These are phyloP conservation scores for Sesamia inferens DNA, from an alignment of 2,888 invertebrate genomes.

Conservation along the genomic window DNA sequence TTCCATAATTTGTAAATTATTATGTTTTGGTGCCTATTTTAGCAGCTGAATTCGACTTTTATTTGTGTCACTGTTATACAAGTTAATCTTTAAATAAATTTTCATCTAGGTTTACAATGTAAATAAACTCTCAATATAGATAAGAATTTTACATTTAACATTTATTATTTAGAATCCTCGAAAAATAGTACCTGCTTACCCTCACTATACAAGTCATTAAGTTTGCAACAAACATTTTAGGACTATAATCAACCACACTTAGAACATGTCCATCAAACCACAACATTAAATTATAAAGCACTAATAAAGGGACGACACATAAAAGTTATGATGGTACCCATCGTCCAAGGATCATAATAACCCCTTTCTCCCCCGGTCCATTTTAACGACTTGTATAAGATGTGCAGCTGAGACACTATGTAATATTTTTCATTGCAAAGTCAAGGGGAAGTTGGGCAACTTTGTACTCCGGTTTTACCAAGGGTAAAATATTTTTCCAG, in stretches of 20 bases:
- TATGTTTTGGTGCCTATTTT: background rate
- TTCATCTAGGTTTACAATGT: no score
- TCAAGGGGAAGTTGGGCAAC: constrained; percentile 33
- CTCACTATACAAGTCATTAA: constrained; percentile 28
- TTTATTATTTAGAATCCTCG: background rate
- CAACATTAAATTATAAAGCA: constrained; percentile 49
- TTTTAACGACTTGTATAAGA: constrained; percentile 57
- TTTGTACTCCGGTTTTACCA: constrained; percentile 36
- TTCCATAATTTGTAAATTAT: background rate
- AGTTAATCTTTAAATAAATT: background rate
- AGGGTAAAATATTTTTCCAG: constrained; percentile 22
- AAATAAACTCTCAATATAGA: no score
- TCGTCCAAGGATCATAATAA: constrained; percentile 48
- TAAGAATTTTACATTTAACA: background rate
- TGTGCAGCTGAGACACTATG: constrained; percentile 55
- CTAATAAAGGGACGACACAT: constrained; percentile 51
- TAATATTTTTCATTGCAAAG: constrained; percentile 54
- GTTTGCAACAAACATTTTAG: constrained; percentile 30
- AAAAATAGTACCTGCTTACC: constrained; percentile 11
- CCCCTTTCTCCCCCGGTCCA: constrained; percentile 51
- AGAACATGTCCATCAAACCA: constrained; percentile 40
- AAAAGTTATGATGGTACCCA: constrained; percentile 52
- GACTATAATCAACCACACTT: constrained; percentile 30
- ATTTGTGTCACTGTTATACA: background rate
- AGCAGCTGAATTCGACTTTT: background rate